phyloP scores from a whole-genome alignment of 1,140 invertebrate genomes.

The Pomphorhynchus laevis region DNA sequence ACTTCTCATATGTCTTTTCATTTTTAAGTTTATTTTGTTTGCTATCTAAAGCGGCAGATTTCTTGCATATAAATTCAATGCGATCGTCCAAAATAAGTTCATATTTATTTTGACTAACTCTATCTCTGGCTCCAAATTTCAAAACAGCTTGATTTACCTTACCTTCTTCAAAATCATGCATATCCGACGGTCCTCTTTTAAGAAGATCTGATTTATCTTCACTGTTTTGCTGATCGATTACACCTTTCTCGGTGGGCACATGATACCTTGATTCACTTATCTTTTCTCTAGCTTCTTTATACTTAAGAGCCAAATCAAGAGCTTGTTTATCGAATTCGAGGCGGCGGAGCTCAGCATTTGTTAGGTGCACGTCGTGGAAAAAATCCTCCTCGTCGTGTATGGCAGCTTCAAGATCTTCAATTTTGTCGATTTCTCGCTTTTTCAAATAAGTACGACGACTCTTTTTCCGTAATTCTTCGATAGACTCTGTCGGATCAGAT shows the following conservation, averaged over 20 bases:
- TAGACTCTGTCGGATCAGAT: slow-evolving; percentile 41
- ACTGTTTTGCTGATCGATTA: slow-evolving; percentile 21
- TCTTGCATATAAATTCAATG: slow-evolving; percentile 67
- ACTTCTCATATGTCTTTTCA: slow-evolving; percentile 16
- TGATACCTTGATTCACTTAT: slow-evolving; percentile 62
- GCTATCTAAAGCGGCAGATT: slow-evolving; percentile 29
- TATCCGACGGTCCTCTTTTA: slow-evolving; percentile 52
- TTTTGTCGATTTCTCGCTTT: slow-evolving; percentile 73
- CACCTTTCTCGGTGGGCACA: slow-evolving; percentile 38
- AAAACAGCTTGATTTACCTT: slow-evolving; percentile 62
- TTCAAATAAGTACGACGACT: slow-evolving; percentile 64
- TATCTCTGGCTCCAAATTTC: slow-evolving; percentile 41
- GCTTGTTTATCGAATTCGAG: slow-evolving; percentile 59
- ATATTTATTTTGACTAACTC: slow-evolving; percentile 35
- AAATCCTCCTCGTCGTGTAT: slow-evolving; percentile 80
- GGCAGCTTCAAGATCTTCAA: slow-evolving; percentile 64
- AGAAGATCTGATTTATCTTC: slow-evolving; percentile 50
- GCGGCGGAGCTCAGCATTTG: slow-evolving; percentile 41
- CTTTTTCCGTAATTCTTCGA: slow-evolving; percentile 49
- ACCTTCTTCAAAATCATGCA: slow-evolving; percentile 87
- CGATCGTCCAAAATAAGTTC: slow-evolving; percentile 61
- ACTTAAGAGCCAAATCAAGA: slow-evolving; percentile 54
- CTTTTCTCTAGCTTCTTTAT: slow-evolving; percentile 55
- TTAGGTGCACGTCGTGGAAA: slow-evolving; percentile 52
- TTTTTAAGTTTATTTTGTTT: slow-evolving; percentile 15